These are phyloP conservation scores for Troglohyphantes excavatus DNA, from an alignment of 2,888 invertebrate genomes.

Conservation along the genomic window DNA sequence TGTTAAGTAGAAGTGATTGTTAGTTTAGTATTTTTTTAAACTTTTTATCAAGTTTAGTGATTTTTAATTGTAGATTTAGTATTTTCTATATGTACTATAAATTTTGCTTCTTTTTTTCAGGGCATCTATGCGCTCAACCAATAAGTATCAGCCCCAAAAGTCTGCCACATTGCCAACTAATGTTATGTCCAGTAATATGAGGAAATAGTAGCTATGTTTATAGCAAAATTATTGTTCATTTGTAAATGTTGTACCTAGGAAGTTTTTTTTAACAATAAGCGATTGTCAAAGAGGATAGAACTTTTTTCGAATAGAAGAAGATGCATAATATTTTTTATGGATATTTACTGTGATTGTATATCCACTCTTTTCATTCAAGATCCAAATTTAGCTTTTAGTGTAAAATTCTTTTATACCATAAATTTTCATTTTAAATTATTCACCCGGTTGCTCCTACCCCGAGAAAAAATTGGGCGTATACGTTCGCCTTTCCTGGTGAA, in stretches of 20 bases:
- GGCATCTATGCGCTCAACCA: slow-evolving; percentile 78
- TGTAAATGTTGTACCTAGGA: slow-evolving; percentile 48
- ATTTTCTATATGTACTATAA: too few relatives aligned
- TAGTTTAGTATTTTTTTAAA: too few relatives aligned
- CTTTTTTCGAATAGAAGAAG: slow-evolving; percentile 24
- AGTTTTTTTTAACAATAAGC: slow-evolving; percentile 22
- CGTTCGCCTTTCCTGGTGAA: neutral
- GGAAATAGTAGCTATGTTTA: slow-evolving; percentile 55
- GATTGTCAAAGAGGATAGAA: slow-evolving; percentile 22
- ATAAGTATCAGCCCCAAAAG: slow-evolving; percentile 76
- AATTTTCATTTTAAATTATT: neutral
- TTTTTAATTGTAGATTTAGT: too few relatives aligned
- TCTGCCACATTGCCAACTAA: slow-evolving; percentile 76
- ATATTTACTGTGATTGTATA: slow-evolving; percentile 14
- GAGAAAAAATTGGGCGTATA: neutral
- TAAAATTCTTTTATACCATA: neutral
- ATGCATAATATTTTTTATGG: slow-evolving; percentile 28
- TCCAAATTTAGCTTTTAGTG: neutral
- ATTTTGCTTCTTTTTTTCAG: slow-evolving; percentile 47
- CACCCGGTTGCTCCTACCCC: neutral
- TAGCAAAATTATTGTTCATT: neutral
- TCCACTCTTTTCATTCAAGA: slow-evolving; percentile 1
- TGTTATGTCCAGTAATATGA: slow-evolving; percentile 60
- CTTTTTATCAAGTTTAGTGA: too few relatives aligned
- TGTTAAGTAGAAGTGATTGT: too few relatives aligned